These are phyloP conservation scores for Tarsius wallacei DNA, from an alignment of 2,797 vertebrate genomes.

Conservation along the genomic window DNA sequence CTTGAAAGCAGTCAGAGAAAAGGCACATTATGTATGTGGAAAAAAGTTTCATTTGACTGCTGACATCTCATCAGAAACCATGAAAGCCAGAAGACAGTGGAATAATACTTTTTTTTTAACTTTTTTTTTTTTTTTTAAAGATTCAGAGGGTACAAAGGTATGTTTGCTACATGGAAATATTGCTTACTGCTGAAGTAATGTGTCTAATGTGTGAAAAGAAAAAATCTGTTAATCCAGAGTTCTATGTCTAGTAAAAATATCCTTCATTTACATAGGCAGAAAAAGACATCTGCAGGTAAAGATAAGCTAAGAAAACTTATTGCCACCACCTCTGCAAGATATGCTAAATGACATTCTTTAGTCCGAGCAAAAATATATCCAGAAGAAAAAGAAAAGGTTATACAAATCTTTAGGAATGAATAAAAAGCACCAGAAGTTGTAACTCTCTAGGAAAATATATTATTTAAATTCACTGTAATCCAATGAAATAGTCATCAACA, in stretches of 20 bases:
- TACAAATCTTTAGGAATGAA: not conserved
- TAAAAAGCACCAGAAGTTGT: not conserved
- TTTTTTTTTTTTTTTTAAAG: no score
- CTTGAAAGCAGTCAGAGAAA: not conserved
- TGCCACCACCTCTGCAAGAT: not conserved
- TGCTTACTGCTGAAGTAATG: no score
- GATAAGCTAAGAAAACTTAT: not conserved
- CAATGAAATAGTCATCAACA: not conserved
- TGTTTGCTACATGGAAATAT: no score
- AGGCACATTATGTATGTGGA: not conserved
- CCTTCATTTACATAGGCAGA: not conserved
- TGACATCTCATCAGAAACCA: not conserved
- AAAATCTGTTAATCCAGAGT: not conserved
- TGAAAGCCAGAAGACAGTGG: not conserved
- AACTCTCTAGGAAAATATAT: not conserved
- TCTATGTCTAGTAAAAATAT: conserved; percentile 30
- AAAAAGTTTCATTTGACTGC: not conserved
- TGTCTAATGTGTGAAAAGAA: not conserved
- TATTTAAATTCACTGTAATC: not conserved
- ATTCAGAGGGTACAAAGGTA: no score
- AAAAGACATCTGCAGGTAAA: conserved; percentile 25
- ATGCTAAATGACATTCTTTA: not conserved
- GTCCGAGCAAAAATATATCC: not conserved
- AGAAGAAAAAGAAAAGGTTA: not conserved
- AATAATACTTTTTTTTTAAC: not conserved